Evolutionary conservation across 2,113 vertebrate species (phyloP), one percentile per base, ranked within the genome.

Genomic region (Fulmarus glacialis): DNA sequence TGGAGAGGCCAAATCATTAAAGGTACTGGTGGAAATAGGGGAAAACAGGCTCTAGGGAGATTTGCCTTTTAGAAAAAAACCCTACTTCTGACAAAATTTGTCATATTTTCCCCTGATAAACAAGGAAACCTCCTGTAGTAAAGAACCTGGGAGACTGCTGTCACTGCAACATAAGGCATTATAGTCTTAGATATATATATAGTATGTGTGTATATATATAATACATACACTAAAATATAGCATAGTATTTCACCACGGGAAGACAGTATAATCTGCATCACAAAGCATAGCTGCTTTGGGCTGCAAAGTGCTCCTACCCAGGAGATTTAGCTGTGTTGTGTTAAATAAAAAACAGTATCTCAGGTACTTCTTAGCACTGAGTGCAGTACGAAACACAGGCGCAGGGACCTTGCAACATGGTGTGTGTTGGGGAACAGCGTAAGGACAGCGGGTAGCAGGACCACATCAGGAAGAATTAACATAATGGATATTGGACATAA

Each of bases 361-460:
- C 45, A 70, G 56, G 29, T 40, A 10, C 42, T 26, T 19, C 42
- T 56, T 2, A 23, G 42, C 29, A 15, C 13, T 8, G 5, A 47
- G 17, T 3, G 3, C 2, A 0, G 40, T 6, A 23, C 40, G 67
- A 59, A 80, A 15, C 17, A 26, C 8, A 21, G 5, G 14, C 4
- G 5, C 14, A 19, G 11, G 24, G 18, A 53, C 45, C 21, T 40
- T 27, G 29, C 30, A 29, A 6, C 22, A 15, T 0, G 4, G 20
- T 20, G 48, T 53, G 70, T 40, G 24, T 10, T 52, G 43, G 24
- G 36, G 16, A 82, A 5, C 9, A 22, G 43, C 0, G 1, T 8
- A 58, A 71, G 70, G 36, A 12, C 36, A 42, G 29, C 2, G 16
- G 38, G 30, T 29, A 56, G 34, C 22, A 38, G 27, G 27, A 53